These are phyloP conservation scores for Halichoerus grypus DNA, from an alignment of 2,113 vertebrate species.

Conservation along the genomic window DNA sequence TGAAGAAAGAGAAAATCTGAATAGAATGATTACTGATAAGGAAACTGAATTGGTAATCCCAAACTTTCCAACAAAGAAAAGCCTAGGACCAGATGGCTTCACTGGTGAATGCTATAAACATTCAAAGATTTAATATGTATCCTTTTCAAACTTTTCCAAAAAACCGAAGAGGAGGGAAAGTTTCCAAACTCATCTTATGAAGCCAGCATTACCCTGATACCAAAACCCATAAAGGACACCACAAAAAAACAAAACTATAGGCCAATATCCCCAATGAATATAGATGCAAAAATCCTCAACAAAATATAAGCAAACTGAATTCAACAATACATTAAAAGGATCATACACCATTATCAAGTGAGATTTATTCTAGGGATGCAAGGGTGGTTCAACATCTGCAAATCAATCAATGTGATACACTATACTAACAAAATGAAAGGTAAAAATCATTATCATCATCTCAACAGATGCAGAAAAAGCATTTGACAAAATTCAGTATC, in stretches of 20 bases:
- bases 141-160: neutral
- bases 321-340: neutral
- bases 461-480: neutral
- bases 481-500: neutral
- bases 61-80: neutral
- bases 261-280: neutral
- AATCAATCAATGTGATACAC: neutral
- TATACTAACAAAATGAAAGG: neutral
- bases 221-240: neutral
- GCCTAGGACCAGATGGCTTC: neutral
- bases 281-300: neutral
- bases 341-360: neutral
- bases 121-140: neutral
- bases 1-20: neutral
- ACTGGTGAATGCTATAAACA: neutral
- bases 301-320: neutral
- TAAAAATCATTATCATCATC: neutral
- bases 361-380: neutral
- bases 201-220: neutral
- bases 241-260: neutral
- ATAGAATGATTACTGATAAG: neutral
- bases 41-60: neutral
- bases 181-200: neutral
- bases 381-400: neutral
- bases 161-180: neutral